These are phyloP conservation scores for Pachyseris speciosa DNA, from an alignment of 64 coral and sea anemone genomes.

Conservation along the genomic window DNA sequence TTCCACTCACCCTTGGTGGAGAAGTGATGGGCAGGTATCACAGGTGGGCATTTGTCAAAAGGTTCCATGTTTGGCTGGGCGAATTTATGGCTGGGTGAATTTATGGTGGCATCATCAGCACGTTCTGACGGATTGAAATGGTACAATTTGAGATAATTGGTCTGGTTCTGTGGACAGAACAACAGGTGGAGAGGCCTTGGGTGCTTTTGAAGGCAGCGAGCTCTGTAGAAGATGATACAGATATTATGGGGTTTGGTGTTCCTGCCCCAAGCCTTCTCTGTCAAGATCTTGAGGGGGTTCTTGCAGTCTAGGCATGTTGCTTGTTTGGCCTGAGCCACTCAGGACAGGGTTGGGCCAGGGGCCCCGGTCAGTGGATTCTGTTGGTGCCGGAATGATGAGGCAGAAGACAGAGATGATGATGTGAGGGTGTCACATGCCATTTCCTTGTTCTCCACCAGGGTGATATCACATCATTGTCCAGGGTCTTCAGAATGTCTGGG, in stretches of 20 bases:
- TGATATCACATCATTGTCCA: conserved; percentile 53
- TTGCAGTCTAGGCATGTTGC: conserved; percentile 64
- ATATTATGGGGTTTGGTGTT: conserved; percentile 64
- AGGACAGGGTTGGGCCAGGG: background rate
- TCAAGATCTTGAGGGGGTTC: conserved; percentile 52
- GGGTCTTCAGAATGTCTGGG: conserved; percentile 20
- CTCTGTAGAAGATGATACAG: conserved; percentile 59
- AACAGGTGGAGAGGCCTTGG: conserved; percentile 6
- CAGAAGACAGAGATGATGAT: background rate
- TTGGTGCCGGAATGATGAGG: background rate
- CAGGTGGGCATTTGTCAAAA: background rate
- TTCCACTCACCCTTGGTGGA: conserved; percentile 80
- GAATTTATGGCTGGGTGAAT: too few species aligned
- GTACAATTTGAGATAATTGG: conserved; percentile 55
- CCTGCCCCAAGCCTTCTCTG: conserved; percentile 61
- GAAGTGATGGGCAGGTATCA: conserved; percentile 58
- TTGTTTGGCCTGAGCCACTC: conserved; percentile 29
- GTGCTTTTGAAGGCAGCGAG: conserved; percentile 5
- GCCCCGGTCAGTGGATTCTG: background rate
- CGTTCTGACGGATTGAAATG: background rate
- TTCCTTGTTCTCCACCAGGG: conserved; percentile 58
- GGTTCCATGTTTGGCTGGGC: conserved; percentile 19
- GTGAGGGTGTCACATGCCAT: too few species aligned
- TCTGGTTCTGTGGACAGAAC: conserved; percentile 52
- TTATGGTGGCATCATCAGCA: background rate